Base-by-base conservation (phyloP, 2,888 invertebrate species). In the Eumacrocentrus americanus region DNA sequence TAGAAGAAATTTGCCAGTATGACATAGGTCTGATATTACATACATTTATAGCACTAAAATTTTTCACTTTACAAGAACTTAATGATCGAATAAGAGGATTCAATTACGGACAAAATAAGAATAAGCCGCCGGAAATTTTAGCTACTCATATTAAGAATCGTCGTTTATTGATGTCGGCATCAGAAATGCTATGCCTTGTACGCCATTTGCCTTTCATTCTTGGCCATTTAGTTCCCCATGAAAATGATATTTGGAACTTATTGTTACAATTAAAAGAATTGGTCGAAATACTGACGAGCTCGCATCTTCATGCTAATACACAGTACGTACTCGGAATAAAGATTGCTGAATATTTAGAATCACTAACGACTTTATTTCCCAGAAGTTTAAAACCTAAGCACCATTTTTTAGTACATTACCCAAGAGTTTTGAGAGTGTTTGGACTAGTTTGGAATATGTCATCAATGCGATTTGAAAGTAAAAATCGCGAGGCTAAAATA, bases 391-490 rank as follows among this genome's bases (percentile, higher is more conserved):
- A 59, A 47, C 62, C 62, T n/a, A 67, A 66, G 52, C 62, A 62
- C 20, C 64, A 67, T 38, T 58, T 62, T 22, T 35, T 67, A 23
- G 34, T 47, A 2, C 64, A 65, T 35, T 67, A 67, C 44, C 34
- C 59, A 14, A 29, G 38, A 35, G 38, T 61, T 16, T 53, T 67
- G 11, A 11, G 48, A 34, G 40, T 20, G 38, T n/a, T 53, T 9
- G 67, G 67, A 12, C 61, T 62, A 9, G 48, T 62, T 20, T 42
- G 35, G 20, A 53, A 60, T 12, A 50, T 14, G 9, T 60, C 58
- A 29, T 62, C 58, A 18, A 62, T 65, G 63, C 53, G 64, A 0
- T 66, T 46, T 51, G 67, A 67, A 34, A 50, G 57, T n/a, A 57
- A 62, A 11, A 57, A 64, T 54, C 58, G 50, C 7, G 38, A 58